A percentile compares a stretch with the other conserved stretches of the same genome.
Evolutionary conservation across 2,113 vertebrate species (phyloP).

Genomic region (Orcinus orca): DNA sequence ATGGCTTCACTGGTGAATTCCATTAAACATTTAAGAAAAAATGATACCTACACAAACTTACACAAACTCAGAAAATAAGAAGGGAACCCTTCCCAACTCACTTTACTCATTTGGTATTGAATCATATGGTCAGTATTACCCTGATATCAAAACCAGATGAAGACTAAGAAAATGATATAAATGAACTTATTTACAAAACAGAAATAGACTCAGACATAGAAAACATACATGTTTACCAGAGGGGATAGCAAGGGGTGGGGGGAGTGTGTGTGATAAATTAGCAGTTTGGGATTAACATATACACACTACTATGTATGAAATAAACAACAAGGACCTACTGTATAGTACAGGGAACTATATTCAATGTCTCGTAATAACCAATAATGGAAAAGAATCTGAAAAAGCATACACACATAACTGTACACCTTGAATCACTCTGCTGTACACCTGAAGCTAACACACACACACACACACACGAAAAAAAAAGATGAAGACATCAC

Average conservation of each 20-base stretch:
- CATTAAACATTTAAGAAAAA: background rate
- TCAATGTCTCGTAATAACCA: background rate
- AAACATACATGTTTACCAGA: background rate
- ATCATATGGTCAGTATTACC: background rate
- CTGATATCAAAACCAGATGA: background rate
- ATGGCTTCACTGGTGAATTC: background rate
- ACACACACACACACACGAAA: background rate
- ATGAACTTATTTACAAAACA: background rate
- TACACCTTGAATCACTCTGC: background rate
- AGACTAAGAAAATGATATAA: background rate
- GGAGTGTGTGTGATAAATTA: background rate
- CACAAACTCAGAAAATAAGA: background rate
- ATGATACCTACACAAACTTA: background rate
- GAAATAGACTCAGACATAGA: background rate
- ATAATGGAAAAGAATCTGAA: background rate
- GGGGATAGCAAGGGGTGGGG: background rate
- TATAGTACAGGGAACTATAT: no score
- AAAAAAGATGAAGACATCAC: background rate
- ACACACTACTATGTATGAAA: no score
- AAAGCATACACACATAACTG: background rate
- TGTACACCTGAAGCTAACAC: background rate
- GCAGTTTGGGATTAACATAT: background rate
- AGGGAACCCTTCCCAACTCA: background rate
- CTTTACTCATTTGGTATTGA: background rate
- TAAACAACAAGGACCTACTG: no score